phyloP scores from a whole-genome alignment of 2,888 invertebrate genomes.

The Cryptocheilus praepositus region DNA sequence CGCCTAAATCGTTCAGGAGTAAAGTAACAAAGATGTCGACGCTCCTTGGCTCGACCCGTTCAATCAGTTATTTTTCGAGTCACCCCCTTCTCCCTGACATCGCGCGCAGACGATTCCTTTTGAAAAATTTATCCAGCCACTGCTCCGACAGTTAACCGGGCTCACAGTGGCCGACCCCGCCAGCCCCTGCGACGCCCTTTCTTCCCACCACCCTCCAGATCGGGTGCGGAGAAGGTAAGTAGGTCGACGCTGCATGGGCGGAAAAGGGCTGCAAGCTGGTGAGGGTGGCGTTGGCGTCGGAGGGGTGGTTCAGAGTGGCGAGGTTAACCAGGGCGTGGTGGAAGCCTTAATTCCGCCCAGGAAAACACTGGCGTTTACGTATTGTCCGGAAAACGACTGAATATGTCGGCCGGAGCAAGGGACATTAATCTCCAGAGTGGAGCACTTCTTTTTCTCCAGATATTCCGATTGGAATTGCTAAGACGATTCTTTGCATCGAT shows the following conservation, averaged over 20 bases:
- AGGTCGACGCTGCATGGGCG: constrained; percentile 33
- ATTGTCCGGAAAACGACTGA: neutral
- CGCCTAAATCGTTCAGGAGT: constrained; percentile 3
- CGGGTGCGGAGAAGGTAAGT: constrained; percentile 12
- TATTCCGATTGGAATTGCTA: no score
- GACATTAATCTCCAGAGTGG: no score
- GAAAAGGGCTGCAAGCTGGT: neutral
- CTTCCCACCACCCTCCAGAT: constrained; percentile 4
- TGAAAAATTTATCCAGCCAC: constrained; percentile 52
- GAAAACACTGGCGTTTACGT: neutral
- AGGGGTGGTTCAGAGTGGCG: neutral
- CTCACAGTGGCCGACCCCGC: no score
- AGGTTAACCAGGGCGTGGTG: no score
- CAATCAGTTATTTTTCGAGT: constrained; percentile 47
- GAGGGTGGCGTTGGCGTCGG: neutral
- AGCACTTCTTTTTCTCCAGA: no score
- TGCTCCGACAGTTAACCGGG: constrained; percentile 1
- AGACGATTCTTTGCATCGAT: constrained; percentile 13
- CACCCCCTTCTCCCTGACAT: constrained; percentile 8
- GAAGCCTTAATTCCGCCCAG: neutral
- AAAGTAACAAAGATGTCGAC: constrained; percentile 31
- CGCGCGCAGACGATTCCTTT: constrained; percentile 34
- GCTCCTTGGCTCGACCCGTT: constrained; percentile 27
- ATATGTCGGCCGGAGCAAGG: no score
- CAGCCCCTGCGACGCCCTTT: constrained; percentile 12